Evolutionary conservation across 2,888 invertebrate species (phyloP).

Genomic region (Tenthredo mesomela): DNA sequence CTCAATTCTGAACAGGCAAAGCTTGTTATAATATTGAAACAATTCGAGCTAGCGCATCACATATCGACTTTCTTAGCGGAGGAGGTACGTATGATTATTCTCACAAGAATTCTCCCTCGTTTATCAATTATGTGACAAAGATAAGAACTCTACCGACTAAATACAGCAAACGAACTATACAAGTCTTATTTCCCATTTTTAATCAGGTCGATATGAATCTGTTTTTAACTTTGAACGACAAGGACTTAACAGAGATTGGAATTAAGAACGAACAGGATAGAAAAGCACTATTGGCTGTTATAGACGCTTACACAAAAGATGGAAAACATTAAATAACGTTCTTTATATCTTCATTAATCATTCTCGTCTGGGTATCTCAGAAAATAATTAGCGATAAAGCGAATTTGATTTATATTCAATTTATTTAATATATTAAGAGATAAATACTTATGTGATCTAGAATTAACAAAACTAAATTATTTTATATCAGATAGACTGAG

Average conservation of each 20-base stretch:
- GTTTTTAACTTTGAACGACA: constrained; percentile 69
- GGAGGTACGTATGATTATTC: constrained; percentile 66
- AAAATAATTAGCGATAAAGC: not conserved
- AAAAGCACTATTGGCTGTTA: constrained; percentile 62
- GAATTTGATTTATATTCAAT: not conserved
- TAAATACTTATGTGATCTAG: not conserved
- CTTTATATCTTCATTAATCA: not conserved
- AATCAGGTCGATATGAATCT: constrained; percentile 72
- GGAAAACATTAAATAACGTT: constrained; percentile 15
- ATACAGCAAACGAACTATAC: not conserved
- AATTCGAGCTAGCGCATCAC: constrained; percentile 66
- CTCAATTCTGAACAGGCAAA: constrained; percentile 65
- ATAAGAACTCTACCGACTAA: not conserved
- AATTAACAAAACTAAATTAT: not conserved
- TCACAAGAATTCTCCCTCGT: not conserved
- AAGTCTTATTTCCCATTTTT: constrained; percentile 27
- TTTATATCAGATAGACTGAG: not conserved
- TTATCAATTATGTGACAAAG: not conserved
- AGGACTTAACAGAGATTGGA: constrained; percentile 73
- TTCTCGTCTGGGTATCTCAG: not conserved
- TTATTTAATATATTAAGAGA: not conserved
- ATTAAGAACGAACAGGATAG: constrained; percentile 68
- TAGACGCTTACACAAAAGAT: constrained; percentile 63
- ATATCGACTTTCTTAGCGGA: constrained; percentile 70
- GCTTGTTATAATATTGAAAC: constrained; percentile 67